A percentile compares a stretch with the other conserved stretches of the same genome.
These are phyloP conservation scores for Eremobia ochroleuca DNA, from an alignment of 2,888 invertebrate species.

Conservation along the genomic window DNA sequence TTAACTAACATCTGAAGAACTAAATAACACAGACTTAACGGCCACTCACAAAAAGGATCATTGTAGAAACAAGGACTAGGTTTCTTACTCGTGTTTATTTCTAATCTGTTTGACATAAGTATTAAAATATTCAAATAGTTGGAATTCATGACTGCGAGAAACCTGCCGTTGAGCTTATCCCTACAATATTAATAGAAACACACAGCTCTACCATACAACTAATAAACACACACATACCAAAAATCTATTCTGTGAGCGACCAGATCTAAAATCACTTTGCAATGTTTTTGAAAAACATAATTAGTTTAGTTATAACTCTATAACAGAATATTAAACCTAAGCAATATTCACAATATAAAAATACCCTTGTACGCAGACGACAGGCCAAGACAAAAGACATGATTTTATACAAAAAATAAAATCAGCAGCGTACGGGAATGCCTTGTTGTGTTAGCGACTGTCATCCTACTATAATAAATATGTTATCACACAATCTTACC, in stretches of 20 bases:
- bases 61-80: slow-evolving; percentile 80
- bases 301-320: slow-evolving; percentile 82
- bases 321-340: slow-evolving; percentile 83
- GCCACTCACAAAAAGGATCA: slow-evolving; percentile 85
- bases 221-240: slow-evolving; percentile 70
- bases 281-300: slow-evolving; percentile 88
- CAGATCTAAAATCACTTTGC: slow-evolving; percentile 83
- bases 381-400: slow-evolving; percentile 90
- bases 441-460: slow-evolving; percentile 90
- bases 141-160: slow-evolving; percentile 46
- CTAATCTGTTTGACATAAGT: slow-evolving; percentile 15
- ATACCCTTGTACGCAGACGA: slow-evolving; percentile 88
- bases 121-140: slow-evolving; percentile 38
- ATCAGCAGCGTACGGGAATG: slow-evolving; percentile 88
- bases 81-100: slow-evolving; percentile 57
- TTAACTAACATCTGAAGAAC: slow-evolving; percentile 87
- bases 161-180: slow-evolving; percentile 69
- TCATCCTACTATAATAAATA: slow-evolving; percentile 88
- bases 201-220: slow-evolving; percentile 61
- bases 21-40: slow-evolving; percentile 90
- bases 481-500: slow-evolving; percentile 87
- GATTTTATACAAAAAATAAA: slow-evolving; percentile 91
- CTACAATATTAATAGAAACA: slow-evolving; percentile 64
- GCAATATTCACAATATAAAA: slow-evolving; percentile 85
- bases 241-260: slow-evolving; percentile 85